Base-by-base conservation (phyloP, 2,888 invertebrate genomes). In the Neria commutata region DNA sequence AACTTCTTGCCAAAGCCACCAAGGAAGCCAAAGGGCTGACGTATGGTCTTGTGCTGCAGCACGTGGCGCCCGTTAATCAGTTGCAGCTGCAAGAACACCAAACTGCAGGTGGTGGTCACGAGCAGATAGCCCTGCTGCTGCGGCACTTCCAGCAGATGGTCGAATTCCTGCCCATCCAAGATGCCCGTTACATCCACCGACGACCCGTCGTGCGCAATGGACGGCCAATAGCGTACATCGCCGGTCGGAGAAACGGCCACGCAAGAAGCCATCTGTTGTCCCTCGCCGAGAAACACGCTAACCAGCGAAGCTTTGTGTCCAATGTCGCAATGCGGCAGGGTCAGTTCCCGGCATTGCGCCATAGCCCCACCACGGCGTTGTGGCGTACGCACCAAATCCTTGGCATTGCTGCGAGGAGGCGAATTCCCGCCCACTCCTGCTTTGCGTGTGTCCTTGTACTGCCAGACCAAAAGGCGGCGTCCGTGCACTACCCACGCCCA, bases 201-300 rank as follows among this genome's bases (percentile, higher is more conserved):
- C 1, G 91, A 89, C 0, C 91, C 91, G 76, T 95, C 95, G 69
- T 95, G 93, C 0, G 91, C 91, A 34, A 96, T 88, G 3, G 91
- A 92, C 0, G 92, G 87, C 97, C 97, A 98, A 81, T 91, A 96
- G 1, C 96, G 87, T 1, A 95, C 90, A 51, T 90, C 88, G 33
- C 96, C 97, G 76, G 96, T 96, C 1, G 96, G 95, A 0, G 96
- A 95, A 1, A 95, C 94, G 16, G 95, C 95, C 68, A 97, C 87
- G 73, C 94, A 94, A 1, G 93, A 90, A 8, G 94, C 92, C 78
- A 89, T 86, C 77, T 86, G 86, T 63, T 85, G 85, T 1, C 84
- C 85, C 46, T 83, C 81, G 2, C 83, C 82, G 14, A 86, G 83
- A 76, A 91, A 92, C 0, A 94, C 87, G 24, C 88, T 87, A 1